These are phyloP conservation scores for Cyprinella venusta DNA, from an alignment of 2,797 vertebrate genomes.

Conservation along the genomic window DNA sequence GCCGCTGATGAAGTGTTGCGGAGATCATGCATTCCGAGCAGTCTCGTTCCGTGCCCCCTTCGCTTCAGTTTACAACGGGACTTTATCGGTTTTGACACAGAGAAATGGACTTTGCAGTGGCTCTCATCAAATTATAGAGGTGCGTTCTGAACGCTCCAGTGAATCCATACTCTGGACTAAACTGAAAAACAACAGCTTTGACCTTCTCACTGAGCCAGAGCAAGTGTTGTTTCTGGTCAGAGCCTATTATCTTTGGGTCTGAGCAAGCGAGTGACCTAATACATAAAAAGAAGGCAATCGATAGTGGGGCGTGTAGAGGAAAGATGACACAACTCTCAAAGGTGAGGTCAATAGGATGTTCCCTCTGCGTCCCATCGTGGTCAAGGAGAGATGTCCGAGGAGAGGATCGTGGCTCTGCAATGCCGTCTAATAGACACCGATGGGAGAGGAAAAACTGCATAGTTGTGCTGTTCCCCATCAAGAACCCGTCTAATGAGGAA, in stretches of 20 bases:
- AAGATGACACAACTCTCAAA: constrained; percentile 52
- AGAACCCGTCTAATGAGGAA: constrained; percentile 77
- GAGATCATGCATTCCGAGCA: constrained; percentile 70
- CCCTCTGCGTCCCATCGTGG: constrained; percentile 27
- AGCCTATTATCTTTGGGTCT: constrained; percentile 54
- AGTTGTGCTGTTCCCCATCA: constrained; percentile 70
- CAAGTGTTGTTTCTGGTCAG: constrained; percentile 54
- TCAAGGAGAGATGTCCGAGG: constrained; percentile 57
- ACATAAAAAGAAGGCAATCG: constrained; percentile 44
- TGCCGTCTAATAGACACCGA: constrained; percentile 70
- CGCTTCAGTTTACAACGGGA: constrained; percentile 65
- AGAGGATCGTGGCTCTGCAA: constrained; percentile 57
- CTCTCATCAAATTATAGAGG: constrained; percentile 73
- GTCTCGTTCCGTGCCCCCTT: constrained; percentile 65
- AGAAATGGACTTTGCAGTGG: constrained; percentile 74
- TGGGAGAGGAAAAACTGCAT: constrained; percentile 68
- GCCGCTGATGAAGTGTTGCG: constrained; percentile 55
- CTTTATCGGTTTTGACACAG: constrained; percentile 73
- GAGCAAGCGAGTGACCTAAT: constrained; percentile 30
- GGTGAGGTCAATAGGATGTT: constrained; percentile 32
- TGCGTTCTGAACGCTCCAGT: constrained; percentile 69
- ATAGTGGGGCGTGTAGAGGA: constrained; percentile 41
- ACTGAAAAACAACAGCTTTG: constrained; percentile 53
- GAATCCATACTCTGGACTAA: constrained; percentile 63
- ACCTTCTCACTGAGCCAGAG: constrained; percentile 47